Conservation (phyloP, 2,888 invertebrate genomes). For the Amphiduros pacificus region DNA sequence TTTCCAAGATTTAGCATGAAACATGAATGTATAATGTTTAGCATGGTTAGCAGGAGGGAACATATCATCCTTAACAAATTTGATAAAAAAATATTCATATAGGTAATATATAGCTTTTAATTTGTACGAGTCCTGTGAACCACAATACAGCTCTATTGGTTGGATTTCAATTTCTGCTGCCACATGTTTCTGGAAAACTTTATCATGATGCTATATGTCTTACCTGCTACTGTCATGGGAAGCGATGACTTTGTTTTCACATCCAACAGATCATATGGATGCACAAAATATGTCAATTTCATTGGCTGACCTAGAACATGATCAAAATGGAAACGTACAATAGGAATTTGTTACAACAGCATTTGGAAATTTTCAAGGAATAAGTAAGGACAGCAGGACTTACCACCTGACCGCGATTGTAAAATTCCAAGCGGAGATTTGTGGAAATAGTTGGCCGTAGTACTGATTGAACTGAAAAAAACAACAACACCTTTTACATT, state of each 20-base stretch:
- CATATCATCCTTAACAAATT: no score
- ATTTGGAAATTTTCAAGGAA: not conserved
- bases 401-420: conserved; percentile 79
- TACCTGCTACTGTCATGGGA: conserved; percentile 73
- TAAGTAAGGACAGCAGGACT: conserved; percentile 26
- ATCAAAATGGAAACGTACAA: not conserved
- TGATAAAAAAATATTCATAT: no score
- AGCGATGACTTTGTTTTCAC: conserved; percentile 73
- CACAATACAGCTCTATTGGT: no score
- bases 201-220: no score
- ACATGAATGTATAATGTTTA: no score
- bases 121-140: no score
- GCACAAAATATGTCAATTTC: conserved; percentile 91
- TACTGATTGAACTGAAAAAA: conserved; percentile 66
- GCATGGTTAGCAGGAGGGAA: no score
- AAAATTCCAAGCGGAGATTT: conserved; percentile 88
- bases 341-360: no score
- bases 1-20: no score
- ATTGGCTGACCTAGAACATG: conserved; percentile 76
- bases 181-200: no score
- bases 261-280: conserved; percentile 87
- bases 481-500: conserved; percentile 10
- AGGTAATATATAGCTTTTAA: no score
- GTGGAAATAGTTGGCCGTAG: conserved; percentile 74
- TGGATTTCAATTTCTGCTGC: no score